Base-by-base conservation (phyloP, 2,797 vertebrate genomes). In the Mionectes olivaceus region DNA sequence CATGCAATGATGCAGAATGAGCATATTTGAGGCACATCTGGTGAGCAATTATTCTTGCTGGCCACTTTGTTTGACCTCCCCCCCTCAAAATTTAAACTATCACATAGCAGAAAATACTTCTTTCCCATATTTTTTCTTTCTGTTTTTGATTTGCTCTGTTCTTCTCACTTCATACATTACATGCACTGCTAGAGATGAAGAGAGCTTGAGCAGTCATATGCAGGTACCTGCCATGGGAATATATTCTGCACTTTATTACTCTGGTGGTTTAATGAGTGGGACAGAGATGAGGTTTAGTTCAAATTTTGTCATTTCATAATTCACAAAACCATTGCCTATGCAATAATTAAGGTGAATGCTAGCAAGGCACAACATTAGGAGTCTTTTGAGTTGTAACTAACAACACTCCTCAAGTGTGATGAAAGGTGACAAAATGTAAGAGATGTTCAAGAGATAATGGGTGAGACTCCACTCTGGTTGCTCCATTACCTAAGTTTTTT, bases 341-440 rank as follows among this genome's bases (percentile, higher is more conserved):
- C n/a, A 90, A 87, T 95, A 96, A 94, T 95, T 96, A 96, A 93
- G 76, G 83, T 68, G 87, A 96, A 96, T 78, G 71, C 52, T 71
- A 97, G 78, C 6, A 93, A 96, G 84, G 83, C 75, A 91, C 67
- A 92, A 92, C 76, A 95, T 89, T 95, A 90, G 49, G 33, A 57
- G 75, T 88, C 88, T 94, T 96, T 77, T 94, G 95, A 96, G 63
- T 94, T 94, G 84, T 86, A 96, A 84, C 85, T 94, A 97, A 52
- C 79, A 95, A 83, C 77, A 77, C 24, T 95, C 67, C 61, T 82
- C 76, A 95, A 94, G 61, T 91, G 83, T 95, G 92, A 90, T 63
- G 80, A 95, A 96, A 95, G 88, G 93, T 94, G 87, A 68, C 77
- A 95, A 94, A 93, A 96, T 96, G 95, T 93, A 89, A 96, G 94